A percentile compares a stretch with the other conserved stretches of the same genome.
phyloP scores from a whole-genome alignment of 2,888 invertebrate species.

The Sinotaia quadrata region DNA sequence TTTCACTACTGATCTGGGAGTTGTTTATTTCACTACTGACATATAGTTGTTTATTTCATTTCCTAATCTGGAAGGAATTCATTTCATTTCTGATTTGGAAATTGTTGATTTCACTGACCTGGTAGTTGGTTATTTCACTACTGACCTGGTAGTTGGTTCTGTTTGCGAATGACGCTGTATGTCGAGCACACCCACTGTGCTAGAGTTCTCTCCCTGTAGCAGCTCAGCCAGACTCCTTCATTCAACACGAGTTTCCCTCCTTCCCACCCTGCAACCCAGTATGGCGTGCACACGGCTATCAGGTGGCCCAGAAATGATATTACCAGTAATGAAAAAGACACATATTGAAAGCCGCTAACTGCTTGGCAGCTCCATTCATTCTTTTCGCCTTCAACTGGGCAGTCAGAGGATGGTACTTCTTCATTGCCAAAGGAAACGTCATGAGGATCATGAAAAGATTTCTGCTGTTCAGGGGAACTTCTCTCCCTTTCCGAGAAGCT shows the following conservation, averaged over 20 bases:
- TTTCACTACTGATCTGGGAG: too few relatives aligned
- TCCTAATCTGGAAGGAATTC: too few relatives aligned
- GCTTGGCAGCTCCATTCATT: constrained; percentile 21
- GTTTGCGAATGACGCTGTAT: constrained; percentile 9
- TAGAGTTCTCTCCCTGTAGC: constrained; percentile 17
- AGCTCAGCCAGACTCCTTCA: constrained; percentile 36
- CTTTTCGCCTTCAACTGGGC: constrained; percentile 5
- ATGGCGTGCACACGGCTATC: constrained; percentile 25
- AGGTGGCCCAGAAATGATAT: constrained; percentile 18
- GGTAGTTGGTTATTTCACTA: too few relatives aligned
- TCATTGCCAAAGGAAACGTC: background rate
- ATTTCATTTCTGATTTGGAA: too few relatives aligned
- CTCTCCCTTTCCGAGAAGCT: background rate
- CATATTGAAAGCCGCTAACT: constrained; percentile 19
- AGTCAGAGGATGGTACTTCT: background rate
- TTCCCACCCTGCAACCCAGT: constrained; percentile 29
- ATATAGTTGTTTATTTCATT: too few relatives aligned
- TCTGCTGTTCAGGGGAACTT: too few relatives aligned
- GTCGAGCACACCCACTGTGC: constrained; percentile 19
- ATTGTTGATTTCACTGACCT: too few relatives aligned
- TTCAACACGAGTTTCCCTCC: constrained; percentile 24
- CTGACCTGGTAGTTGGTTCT: constrained; percentile 19
- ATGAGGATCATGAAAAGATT: background rate
- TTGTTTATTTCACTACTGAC: too few relatives aligned
- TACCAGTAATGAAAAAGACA: constrained; percentile 15